Percentiles rank a stretch among this genome's conserved stretches.
Evolutionary conservation across 2,888 invertebrate genomes (phyloP).

Genomic region (Taphrorychus bicolor): DNA sequence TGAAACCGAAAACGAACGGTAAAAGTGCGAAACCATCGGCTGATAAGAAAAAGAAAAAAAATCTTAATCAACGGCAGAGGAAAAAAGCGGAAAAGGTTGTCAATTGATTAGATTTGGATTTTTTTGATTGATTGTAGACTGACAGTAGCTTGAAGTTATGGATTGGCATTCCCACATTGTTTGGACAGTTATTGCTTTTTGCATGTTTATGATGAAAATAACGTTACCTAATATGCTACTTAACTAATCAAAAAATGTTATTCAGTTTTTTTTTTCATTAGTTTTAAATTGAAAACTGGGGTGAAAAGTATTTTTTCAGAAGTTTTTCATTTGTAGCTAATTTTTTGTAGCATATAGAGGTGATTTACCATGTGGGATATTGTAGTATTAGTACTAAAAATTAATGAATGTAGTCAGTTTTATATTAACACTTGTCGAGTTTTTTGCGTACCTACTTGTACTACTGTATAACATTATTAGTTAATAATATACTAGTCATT

Average conservation of each 20-base stretch:
- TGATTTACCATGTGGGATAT: constrained; percentile 9
- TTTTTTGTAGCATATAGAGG: too few relatives aligned
- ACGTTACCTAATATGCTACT: background rate
- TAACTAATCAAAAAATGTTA: background rate
- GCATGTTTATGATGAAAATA: background rate
- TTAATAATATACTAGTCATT: constrained; percentile 40
- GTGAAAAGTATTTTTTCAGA: too few relatives aligned
- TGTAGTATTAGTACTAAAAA: constrained; percentile 28
- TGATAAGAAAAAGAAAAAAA: constrained; percentile 59
- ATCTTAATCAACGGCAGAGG: constrained; percentile 47
- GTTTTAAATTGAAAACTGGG: too few relatives aligned
- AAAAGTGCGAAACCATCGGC: constrained; percentile 50
- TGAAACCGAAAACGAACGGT: constrained; percentile 50
- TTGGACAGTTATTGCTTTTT: background rate
- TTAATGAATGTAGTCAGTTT: constrained; percentile 24
- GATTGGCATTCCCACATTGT: constrained; percentile 21
- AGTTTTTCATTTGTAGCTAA: too few relatives aligned
- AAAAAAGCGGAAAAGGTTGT: constrained; percentile 59
- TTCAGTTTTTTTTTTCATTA: too few relatives aligned
- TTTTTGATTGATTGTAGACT: too few relatives aligned
- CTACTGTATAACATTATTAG: too few relatives aligned
- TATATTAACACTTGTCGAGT: constrained; percentile 29
- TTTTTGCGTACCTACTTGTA: too few relatives aligned
- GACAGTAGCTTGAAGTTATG: constrained; percentile 20
- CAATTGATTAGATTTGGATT: constrained; percentile 30